Evolutionary conservation across 2,888 invertebrate species (phyloP).

Genomic region (Deilephila porcellus): DNA sequence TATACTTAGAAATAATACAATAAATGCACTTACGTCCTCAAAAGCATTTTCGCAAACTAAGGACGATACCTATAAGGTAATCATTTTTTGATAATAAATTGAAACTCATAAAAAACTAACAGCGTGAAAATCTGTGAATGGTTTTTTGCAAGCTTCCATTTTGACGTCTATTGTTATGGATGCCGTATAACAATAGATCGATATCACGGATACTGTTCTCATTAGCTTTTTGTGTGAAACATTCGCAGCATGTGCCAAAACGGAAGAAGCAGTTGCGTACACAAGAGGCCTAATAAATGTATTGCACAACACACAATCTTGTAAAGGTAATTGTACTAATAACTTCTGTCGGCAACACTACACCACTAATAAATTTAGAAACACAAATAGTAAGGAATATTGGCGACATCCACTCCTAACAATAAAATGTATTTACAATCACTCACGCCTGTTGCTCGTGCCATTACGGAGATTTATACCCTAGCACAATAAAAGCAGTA

Average conservation of each 20-base stretch:
- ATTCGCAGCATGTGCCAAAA: slow-evolving; percentile 34
- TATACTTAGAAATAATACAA: background rate
- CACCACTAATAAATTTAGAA: slow-evolving; percentile 48
- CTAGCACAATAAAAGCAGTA: slow-evolving; percentile 68
- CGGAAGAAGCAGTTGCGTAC: slow-evolving; percentile 20
- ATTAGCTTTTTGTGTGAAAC: slow-evolving; percentile 41
- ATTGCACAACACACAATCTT: slow-evolving; percentile 24
- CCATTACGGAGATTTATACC: slow-evolving; percentile 79
- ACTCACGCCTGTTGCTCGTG: slow-evolving; percentile 74
- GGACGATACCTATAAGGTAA: background rate
- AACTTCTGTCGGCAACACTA: slow-evolving; percentile 6
- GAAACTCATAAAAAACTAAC: slow-evolving; percentile 31
- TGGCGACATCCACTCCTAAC: slow-evolving; percentile 63
- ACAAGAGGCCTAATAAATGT: slow-evolving; percentile 27
- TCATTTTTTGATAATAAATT: background rate
- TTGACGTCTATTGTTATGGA: slow-evolving; percentile 66
- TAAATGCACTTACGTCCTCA: too few species aligned
- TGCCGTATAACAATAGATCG: slow-evolving; percentile 62
- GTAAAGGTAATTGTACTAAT: slow-evolving; percentile 17
- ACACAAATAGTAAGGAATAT: slow-evolving; percentile 47
- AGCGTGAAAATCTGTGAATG: slow-evolving; percentile 41
- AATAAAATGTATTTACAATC: slow-evolving; percentile 63
- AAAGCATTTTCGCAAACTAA: background rate
- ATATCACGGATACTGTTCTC: slow-evolving; percentile 49
- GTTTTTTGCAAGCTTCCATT: slow-evolving; percentile 44